A percentile compares a stretch with the other conserved stretches of the same genome.
Evolutionary conservation across 2,113 vertebrate genomes (phyloP).

Genomic region (Sylvia atricapilla): DNA sequence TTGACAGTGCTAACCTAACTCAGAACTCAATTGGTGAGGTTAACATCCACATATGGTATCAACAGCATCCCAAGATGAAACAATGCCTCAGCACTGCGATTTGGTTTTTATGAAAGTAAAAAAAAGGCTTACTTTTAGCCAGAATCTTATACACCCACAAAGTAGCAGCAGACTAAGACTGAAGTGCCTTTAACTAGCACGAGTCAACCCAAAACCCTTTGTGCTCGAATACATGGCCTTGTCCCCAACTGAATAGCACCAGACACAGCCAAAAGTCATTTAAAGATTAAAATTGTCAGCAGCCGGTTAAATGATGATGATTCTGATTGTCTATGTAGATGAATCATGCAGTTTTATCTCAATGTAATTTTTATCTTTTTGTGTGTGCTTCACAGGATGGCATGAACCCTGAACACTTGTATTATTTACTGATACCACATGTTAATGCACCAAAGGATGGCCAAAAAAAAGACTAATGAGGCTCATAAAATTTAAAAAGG

Average conservation of each 20-base stretch:
- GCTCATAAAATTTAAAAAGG: not conserved
- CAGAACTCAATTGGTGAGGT: not conserved
- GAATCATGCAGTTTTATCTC: not conserved
- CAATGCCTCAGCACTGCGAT: not conserved
- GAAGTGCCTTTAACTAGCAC: not conserved
- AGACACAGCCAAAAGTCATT: not conserved
- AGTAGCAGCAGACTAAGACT: not conserved
- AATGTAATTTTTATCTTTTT: not conserved
- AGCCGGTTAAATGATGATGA: not conserved
- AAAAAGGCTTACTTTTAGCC: not conserved
- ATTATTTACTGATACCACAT: not conserved
- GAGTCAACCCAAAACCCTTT: not conserved
- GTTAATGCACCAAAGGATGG: not conserved
- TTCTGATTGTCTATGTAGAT: not conserved
- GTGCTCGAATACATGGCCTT: not conserved
- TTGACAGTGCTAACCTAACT: not conserved
- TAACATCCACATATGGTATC: not conserved
- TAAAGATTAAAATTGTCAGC: not conserved
- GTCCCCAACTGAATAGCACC: not conserved
- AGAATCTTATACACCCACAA: not conserved
- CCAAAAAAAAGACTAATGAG: conserved; percentile 9
- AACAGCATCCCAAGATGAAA: not conserved
- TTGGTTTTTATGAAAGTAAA: not conserved
- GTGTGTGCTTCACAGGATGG: not conserved
- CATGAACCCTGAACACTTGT: not conserved